These are phyloP conservation scores for Prosopocoilus inquinatus DNA, from an alignment of 2,888 invertebrate genomes.

Conservation along the genomic window DNA sequence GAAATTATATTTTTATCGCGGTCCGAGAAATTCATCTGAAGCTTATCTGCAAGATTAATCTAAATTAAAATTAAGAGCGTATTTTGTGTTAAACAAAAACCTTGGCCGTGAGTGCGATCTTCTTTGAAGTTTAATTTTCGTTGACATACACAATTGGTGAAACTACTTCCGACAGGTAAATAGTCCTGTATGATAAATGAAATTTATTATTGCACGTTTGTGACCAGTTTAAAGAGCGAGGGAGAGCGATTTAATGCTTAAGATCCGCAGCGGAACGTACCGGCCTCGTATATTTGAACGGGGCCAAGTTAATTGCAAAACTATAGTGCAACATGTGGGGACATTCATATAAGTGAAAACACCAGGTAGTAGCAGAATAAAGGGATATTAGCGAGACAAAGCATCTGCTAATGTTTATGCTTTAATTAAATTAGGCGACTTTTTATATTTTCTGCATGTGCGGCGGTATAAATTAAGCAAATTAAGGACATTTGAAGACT, in stretches of 20 bases:
- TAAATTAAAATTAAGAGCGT: conserved; percentile 31
- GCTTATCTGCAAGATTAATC: conserved; percentile 28
- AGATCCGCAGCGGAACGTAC: no score
- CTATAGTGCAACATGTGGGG: conserved; percentile 51
- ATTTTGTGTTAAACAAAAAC: conserved; percentile 10
- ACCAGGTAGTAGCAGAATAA: conserved; percentile 24
- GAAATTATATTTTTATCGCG: conserved; percentile 32
- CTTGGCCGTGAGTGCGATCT: neutral
- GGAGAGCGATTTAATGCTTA: no score
- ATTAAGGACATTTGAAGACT: conserved; percentile 20
- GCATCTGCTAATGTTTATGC: conserved; percentile 41
- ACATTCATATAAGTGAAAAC: conserved; percentile 36
- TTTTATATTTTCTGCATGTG: conserved; percentile 38
- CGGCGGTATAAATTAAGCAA: conserved; percentile 20
- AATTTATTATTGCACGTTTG: no score
- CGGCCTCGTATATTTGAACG: conserved; percentile 34
- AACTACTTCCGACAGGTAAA: no score
- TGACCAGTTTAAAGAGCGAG: no score
- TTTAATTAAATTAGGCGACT: conserved; percentile 46
- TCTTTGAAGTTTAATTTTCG: neutral
- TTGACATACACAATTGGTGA: neutral
- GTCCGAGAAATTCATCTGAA: conserved; percentile 29
- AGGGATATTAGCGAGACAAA: conserved; percentile 35
- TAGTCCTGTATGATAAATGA: no score
- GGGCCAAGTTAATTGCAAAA: conserved; percentile 50